A percentile compares a stretch with the other conserved stretches of the same genome.
Evolutionary conservation across 2,888 invertebrate genomes (phyloP).

Genomic region (Apantesis nais): DNA sequence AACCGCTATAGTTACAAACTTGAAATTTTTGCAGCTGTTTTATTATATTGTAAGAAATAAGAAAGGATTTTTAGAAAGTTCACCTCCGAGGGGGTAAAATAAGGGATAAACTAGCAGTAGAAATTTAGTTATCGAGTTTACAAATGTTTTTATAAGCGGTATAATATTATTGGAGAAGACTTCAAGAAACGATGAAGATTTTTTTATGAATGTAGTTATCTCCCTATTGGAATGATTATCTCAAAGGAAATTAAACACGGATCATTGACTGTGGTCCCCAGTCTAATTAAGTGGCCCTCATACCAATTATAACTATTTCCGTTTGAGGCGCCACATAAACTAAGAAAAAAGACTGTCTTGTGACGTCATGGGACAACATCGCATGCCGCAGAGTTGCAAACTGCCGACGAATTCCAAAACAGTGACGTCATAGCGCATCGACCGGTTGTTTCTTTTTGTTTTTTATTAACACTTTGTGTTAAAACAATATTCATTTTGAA

Average conservation of each 20-base stretch:
- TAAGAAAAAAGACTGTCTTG: slow-evolving; percentile 29
- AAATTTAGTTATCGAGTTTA: not conserved
- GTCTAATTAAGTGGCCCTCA: slow-evolving; percentile 30
- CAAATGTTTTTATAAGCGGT: not conserved
- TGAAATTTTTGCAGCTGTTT: too few relatives aligned
- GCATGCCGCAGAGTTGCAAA: slow-evolving; percentile 43
- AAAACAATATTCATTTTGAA: slow-evolving; percentile 10
- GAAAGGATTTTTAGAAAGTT: too few relatives aligned
- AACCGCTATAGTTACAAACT: too few relatives aligned
- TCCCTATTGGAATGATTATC: slow-evolving; percentile 4
- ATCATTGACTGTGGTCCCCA: slow-evolving; percentile 15
- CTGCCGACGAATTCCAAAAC: slow-evolving; percentile 42
- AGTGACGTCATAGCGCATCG: slow-evolving; percentile 48
- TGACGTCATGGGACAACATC: slow-evolving; percentile 53
- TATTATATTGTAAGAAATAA: too few relatives aligned
- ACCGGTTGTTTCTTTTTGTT: slow-evolving; percentile 46
- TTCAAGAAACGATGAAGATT: too few relatives aligned
- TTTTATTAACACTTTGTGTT: slow-evolving; percentile 33
- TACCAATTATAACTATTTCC: slow-evolving; percentile 45
- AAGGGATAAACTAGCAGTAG: too few relatives aligned
- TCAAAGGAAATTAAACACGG: slow-evolving; percentile 11
- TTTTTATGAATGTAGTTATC: not conserved
- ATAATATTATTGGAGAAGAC: not conserved
- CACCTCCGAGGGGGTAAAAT: too few relatives aligned
- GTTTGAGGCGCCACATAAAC: slow-evolving; percentile 21